phyloP scores from a whole-genome alignment of 1,140 invertebrate genomes.

The Papilio dardanus region DNA sequence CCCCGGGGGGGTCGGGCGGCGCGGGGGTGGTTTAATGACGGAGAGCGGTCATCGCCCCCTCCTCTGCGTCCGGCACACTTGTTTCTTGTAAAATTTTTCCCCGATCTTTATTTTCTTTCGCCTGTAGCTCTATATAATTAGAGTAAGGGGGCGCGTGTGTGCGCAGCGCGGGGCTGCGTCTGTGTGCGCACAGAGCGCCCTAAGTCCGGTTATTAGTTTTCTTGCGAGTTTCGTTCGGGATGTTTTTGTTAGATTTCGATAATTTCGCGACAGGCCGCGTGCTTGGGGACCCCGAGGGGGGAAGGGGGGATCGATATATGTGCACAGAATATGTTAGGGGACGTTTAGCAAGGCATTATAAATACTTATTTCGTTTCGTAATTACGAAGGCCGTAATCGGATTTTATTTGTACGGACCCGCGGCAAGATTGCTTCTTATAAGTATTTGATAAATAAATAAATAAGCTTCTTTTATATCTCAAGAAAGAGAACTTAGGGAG shows the following conservation, averaged over 20 bases:
- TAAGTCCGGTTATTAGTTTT: conserved; percentile 80
- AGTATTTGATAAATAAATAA: conserved; percentile 23
- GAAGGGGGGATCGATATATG: conserved; percentile 69
- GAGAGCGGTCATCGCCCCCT: conserved; percentile 74
- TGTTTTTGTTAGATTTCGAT: conserved; percentile 81
- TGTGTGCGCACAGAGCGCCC: conserved; percentile 54
- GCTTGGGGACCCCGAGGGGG: conserved; percentile 34
- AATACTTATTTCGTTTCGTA: conserved; percentile 23
- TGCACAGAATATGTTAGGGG: conserved; percentile 28
- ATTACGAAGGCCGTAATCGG: conserved; percentile 27
- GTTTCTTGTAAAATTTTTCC: conserved; percentile 81
- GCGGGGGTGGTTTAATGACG: conserved; percentile 70
- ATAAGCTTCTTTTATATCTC: conserved; percentile 7
- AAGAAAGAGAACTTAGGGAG: background rate
- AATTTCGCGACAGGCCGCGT: conserved; percentile 74
- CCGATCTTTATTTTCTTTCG: conserved; percentile 80
- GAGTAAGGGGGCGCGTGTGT: conserved; percentile 59
- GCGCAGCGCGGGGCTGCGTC: conserved; percentile 42
- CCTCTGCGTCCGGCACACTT: conserved; percentile 69
- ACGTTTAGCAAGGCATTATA: conserved; percentile 30
- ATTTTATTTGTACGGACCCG: conserved; percentile 19
- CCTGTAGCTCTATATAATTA: conserved; percentile 80
- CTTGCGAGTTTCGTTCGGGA: conserved; percentile 74
- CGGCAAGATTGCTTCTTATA: background rate
- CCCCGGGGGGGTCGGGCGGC: conserved; percentile 50